Evolutionary conservation across 2,888 invertebrate species (phyloP), one percentile per base, ranked within the genome.

Genomic region (Andrena trimmerana): DNA sequence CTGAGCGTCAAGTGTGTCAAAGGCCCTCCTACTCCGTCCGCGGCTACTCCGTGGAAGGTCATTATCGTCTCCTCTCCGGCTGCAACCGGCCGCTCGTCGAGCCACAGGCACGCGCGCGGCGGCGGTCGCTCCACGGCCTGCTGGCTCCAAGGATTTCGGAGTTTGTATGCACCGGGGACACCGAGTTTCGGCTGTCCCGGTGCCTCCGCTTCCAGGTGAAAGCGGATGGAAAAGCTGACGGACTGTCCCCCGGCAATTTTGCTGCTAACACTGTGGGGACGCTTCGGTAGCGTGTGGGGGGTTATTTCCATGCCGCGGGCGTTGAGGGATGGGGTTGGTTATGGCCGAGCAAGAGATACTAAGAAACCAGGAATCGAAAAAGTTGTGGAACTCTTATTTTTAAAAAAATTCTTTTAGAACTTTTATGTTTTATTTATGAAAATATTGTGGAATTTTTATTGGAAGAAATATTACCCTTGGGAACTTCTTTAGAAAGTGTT

Each of bases 1-100:
- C 89, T 88, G 90, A 90, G 90, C 90, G 90, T 91, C 93, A 94
- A 94, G 94, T 94, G 90, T 94, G 94, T 94, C 94, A 94, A 91
- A 93, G 91, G 89, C 91, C 90, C 94, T 94, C 94, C 94, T 94
- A 93, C 94, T 93, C 93, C 91, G 80, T 76, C 88, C 78, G 42
- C 90, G 83, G 84, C 89, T 85, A 86, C 90, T 78, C 90, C 93
- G 89, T 89, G 91, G 93, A 94, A 94, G 94, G 93, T 94, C 94
- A 93, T 94, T 93, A 93, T 93, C 92, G 91, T 92, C 90, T 88
- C 78, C 77, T 86, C 86, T 76, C 73, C 60, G 78, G 66, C 84
- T 87, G 88, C 86, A 88, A 77, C 82, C 88, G 69, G 68, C 75
- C 78, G 42, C 24, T 57, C 75, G 10, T 57, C 33, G 54, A 36